Evolutionary conservation across 2,797 vertebrate species (phyloP).

Genomic region (Eutrigla gurnardus): DNA sequence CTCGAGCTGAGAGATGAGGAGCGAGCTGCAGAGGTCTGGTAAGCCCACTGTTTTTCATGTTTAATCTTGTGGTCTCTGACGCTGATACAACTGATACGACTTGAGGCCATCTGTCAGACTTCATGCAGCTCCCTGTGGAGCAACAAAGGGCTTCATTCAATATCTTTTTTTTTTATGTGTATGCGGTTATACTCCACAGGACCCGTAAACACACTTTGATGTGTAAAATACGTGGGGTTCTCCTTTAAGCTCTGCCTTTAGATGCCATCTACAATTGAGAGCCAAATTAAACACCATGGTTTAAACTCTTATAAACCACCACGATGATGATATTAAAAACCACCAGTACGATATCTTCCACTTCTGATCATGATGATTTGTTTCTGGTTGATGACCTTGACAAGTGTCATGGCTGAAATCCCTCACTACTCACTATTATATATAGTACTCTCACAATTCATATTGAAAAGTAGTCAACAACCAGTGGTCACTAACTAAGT

Average conservation of each 20-base stretch:
- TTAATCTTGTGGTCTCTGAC: neutral
- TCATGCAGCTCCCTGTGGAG: neutral
- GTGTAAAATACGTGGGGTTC: constrained; percentile 20
- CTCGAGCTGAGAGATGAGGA: neutral
- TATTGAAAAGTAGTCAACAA: no score
- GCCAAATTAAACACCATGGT: constrained; percentile 6
- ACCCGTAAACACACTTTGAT: constrained; percentile 39
- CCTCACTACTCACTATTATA: no score
- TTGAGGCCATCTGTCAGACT: constrained; percentile 35
- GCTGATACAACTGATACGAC: constrained; percentile 13
- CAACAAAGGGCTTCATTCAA: neutral
- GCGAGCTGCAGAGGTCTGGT: neutral
- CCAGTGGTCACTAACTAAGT: no score
- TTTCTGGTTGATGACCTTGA: constrained; percentile 4
- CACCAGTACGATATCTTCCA: neutral
- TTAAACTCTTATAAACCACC: neutral
- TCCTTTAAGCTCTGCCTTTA: constrained; percentile 1
- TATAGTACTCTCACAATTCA: no score
- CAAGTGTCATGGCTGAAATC: neutral
- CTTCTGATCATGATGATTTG: constrained; percentile 4
- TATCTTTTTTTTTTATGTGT: constrained; percentile 1
- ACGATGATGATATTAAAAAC: neutral
- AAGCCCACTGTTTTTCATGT: neutral
- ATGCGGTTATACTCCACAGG: constrained; percentile 3
- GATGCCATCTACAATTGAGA: constrained; percentile 11